Conservation (phyloP, 2,113 vertebrate species). For the Junco hyemalis region DNA sequence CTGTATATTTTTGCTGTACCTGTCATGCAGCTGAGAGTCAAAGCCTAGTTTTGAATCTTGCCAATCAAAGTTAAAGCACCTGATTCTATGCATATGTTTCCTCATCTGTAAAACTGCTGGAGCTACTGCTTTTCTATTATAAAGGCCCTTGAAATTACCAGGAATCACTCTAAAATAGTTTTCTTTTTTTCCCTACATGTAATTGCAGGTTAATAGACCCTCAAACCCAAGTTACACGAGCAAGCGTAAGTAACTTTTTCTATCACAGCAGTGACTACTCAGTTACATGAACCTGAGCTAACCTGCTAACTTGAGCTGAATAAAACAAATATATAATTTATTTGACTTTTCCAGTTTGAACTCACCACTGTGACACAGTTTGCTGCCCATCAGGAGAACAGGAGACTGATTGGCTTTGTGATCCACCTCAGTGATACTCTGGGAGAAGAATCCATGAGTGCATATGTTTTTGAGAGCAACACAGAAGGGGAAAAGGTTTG, state of each 20-base stretch:
- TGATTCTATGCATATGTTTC: background rate
- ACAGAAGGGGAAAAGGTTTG: conserved; percentile 96
- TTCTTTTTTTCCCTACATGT: background rate
- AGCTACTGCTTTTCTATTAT: background rate
- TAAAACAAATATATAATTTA: background rate
- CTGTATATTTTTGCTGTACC: too few relatives aligned
- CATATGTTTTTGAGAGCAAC: conserved; percentile 96
- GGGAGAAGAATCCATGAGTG: conserved; percentile 81
- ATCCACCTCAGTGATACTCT: conserved; percentile 76
- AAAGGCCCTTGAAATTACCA: background rate
- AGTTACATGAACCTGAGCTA: background rate
- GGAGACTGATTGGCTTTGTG: conserved; percentile 91
- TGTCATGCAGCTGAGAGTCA: background rate
- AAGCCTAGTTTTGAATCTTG: background rate
- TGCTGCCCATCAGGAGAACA: conserved; percentile 94
- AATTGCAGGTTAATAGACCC: conserved; percentile 91
- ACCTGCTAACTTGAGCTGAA: background rate
- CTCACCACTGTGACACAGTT: conserved; percentile 88
- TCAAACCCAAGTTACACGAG: conserved; percentile 94
- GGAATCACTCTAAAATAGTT: background rate
- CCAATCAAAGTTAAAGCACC: background rate
- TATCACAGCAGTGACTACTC: background rate
- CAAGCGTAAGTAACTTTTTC: conserved; percentile 83
- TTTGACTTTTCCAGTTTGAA: conserved; percentile 81
- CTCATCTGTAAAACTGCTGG: background rate